Base-by-base conservation (phyloP, 2,888 invertebrate species). In the Ochropleura leucogaster region DNA sequence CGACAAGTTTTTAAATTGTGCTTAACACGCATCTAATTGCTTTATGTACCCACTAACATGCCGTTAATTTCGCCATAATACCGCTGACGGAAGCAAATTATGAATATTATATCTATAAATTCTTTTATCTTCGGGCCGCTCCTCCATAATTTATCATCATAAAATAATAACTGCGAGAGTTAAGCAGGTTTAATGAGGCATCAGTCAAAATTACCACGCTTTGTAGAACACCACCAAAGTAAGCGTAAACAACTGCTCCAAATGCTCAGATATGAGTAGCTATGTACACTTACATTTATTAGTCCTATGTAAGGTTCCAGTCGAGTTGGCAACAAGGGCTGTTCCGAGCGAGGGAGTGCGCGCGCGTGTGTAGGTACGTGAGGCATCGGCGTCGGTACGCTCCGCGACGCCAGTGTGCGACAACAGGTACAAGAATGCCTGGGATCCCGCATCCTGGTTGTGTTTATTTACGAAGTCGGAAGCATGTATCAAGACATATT, bases 141-240 rank as follows among this genome's bases (percentile, higher is more conserved):
- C 88, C 87, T 89, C 89, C 89, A 88, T 93, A 93, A 93, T 92
- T 93, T 93, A 92, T 91, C 90, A 89, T 91, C 90, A 92, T 92
- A 92, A 92, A 93, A 92, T 92, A 92, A 93, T 93, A 92, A 93
- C 90, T 87, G 91, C 89, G 87, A 90, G 90, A 92, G 84, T 91
- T 93, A 92, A 92, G 90, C 90, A 91, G 85, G 90, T 89, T 94
- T 92, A 93, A 93, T 93, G 93, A 93, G 93, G 92, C 92, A 90
- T 91, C 90, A 84, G 88, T 88, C 88, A 85, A 90, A 92, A 92
- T 93, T 92, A 89, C 90, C 79, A 87, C 88, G 84, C 85, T 86
- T 87, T 88, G 89, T 90, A 87, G 87, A 81, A 85, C 80, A 75
- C 83, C 86, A 87, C 89, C 77, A 88, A 88, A 83, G 86, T 86